phyloP scores from a whole-genome alignment of 2,888 invertebrate species.

The Gastrophysa polygoni region DNA sequence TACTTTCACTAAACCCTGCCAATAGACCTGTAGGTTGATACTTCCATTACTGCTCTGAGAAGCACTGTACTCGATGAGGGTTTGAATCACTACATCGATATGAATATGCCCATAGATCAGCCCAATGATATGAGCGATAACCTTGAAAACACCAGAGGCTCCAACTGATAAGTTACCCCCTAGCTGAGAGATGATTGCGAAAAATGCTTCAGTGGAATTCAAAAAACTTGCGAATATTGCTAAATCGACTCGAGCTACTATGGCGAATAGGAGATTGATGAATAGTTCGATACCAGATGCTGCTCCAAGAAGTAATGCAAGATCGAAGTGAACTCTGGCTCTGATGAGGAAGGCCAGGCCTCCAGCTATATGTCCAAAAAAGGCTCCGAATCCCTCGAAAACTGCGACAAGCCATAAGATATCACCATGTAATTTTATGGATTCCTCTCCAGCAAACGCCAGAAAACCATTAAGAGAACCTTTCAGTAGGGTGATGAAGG shows the following conservation, averaged over 20 bases:
- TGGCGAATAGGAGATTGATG: constrained; percentile 29
- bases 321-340: constrained; percentile 30
- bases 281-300: constrained; percentile 31
- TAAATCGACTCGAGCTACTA: constrained; percentile 27
- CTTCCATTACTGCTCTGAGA: background rate
- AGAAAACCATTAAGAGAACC: constrained; percentile 32
- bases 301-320: constrained; percentile 28
- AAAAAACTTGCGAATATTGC: constrained; percentile 22
- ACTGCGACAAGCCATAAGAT: constrained; percentile 28
- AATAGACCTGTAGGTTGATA: constrained; percentile 18
- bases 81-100: constrained; percentile 24
- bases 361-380: constrained; percentile 27
- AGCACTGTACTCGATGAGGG: constrained; percentile 23
- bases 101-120: constrained; percentile 17
- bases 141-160: constrained; percentile 31
- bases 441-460: constrained; percentile 5
- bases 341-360: constrained; percentile 32
- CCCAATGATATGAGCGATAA: constrained; percentile 21
- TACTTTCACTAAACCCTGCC: constrained; percentile 24
- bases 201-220: constrained; percentile 20
- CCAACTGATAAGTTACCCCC: constrained; percentile 30
- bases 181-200: constrained; percentile 28
- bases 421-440: constrained; percentile 26
- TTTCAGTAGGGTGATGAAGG: constrained; percentile 13
- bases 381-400: constrained; percentile 25